Evolutionary conservation across 37 sponge, comb jelly and placozoan genomes (phyloP).

Genomic region (Spongilla lacustris): DNA sequence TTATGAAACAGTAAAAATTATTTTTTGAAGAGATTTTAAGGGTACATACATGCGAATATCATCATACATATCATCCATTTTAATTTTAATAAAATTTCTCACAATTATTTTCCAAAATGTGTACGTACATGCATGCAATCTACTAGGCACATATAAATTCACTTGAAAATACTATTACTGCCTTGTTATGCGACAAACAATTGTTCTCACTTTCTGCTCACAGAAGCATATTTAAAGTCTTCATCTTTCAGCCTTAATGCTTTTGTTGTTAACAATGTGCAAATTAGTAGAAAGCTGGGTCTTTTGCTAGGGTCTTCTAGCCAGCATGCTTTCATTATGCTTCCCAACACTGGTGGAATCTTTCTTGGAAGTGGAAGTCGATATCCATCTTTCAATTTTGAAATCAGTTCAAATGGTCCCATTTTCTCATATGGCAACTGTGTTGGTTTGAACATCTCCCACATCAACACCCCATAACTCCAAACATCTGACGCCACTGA

Average conservation of each 20-base stretch:
- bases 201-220: neutral
- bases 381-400: conserved; percentile 1
- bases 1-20: too few species aligned
- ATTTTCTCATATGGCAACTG: neutral
- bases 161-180: too few species aligned
- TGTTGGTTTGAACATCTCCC: conserved; percentile 53
- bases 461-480: conserved; percentile 29
- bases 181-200: too few species aligned
- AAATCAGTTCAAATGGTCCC: conserved; percentile 7
- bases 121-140: too few species aligned
- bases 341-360: conserved; percentile 6
- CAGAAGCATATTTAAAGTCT: neutral
- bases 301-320: conserved; percentile 14
- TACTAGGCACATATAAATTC: too few species aligned
- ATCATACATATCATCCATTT: too few species aligned
- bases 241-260: neutral
- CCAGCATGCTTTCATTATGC: conserved; percentile 61
- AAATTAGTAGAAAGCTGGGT: conserved; percentile 36
- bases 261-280: conserved; percentile 19
- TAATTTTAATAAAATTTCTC: too few species aligned
- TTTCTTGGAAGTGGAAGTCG: conserved; percentile 13
- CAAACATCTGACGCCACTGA: conserved; percentile 43
- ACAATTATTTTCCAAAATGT: too few species aligned
- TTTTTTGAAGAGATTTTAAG: too few species aligned
- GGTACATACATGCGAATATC: too few species aligned